Conservation (phyloP, 2,113 vertebrate species). For the Carollia perspicillata region DNA sequence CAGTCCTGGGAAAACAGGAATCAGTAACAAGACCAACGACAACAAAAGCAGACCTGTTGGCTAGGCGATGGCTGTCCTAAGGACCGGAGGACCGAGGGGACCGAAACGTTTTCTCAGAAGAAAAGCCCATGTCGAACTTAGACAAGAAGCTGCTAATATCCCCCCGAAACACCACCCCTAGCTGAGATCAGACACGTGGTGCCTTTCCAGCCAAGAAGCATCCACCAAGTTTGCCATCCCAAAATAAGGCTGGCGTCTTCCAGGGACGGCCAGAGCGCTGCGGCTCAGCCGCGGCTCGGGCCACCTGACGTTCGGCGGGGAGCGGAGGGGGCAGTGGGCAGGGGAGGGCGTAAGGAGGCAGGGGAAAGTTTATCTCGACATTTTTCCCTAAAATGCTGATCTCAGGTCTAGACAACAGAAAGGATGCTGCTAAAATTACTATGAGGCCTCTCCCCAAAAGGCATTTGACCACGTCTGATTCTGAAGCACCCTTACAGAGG, state of each 20-base stretch:
- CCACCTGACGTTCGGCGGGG: background rate
- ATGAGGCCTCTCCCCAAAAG: conserved; percentile 50
- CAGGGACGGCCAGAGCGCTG: conserved; percentile 22
- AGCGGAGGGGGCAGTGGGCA: background rate
- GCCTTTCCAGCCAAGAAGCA: conserved; percentile 43
- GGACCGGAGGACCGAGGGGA: background rate
- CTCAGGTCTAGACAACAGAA: conserved; percentile 73
- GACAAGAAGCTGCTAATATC: background rate
- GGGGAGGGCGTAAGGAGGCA: background rate
- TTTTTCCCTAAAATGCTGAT: conserved; percentile 69
- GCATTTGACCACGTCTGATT: conserved; percentile 26
- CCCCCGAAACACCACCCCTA: background rate
- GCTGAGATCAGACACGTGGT: conserved; percentile 23
- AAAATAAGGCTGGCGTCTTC: conserved; percentile 54
- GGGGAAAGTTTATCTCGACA: background rate
- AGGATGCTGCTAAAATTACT: conserved; percentile 68
- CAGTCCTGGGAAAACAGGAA: background rate
- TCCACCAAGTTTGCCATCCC: conserved; percentile 19
- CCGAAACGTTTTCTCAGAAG: background rate
- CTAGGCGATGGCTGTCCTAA: background rate
- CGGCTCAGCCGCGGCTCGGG: background rate
- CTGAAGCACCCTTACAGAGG: background rate
- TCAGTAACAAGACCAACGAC: background rate
- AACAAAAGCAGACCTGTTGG: background rate
- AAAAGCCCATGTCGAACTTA: background rate